Evolutionary conservation across 2,113 vertebrate species (phyloP).

Genomic region (Elgaria multicarinata): DNA sequence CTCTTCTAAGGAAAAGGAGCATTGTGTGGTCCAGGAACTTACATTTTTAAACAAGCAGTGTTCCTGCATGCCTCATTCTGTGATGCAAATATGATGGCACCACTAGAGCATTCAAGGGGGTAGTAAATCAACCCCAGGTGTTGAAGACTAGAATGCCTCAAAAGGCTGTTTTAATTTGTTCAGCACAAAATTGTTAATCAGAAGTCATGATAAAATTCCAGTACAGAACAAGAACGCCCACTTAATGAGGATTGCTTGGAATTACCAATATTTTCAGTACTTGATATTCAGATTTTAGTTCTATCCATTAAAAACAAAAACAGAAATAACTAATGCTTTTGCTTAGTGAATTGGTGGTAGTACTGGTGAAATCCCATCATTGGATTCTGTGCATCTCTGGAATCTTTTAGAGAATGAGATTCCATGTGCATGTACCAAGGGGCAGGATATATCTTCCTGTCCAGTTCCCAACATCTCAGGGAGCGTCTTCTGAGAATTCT

Average conservation of each 20-base stretch:
- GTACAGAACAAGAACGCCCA: neutral
- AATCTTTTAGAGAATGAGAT: neutral
- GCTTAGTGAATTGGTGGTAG: neutral
- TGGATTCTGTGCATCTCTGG: neutral
- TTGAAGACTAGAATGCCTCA: neutral
- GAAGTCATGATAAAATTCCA: neutral
- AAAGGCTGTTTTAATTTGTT: neutral
- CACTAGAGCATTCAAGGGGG: neutral
- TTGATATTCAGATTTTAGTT: conserved; percentile 36
- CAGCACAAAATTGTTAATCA: neutral
- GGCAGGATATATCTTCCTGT: neutral
- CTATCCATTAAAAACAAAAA: conserved; percentile 11
- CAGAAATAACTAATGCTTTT: conserved; percentile 12
- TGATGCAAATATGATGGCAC: neutral
- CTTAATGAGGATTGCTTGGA: neutral
- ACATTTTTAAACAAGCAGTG: neutral
- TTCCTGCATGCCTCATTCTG: neutral
- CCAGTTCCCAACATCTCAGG: neutral
- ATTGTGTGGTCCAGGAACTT: neutral
- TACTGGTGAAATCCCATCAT: neutral
- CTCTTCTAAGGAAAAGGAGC: neutral
- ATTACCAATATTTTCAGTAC: neutral
- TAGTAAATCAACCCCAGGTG: neutral
- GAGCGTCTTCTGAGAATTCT: neutral
- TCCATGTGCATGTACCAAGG: neutral